These are phyloP conservation scores for Whitmania pigra DNA, from an alignment of 1,140 invertebrate genomes.

Conservation along the genomic window DNA sequence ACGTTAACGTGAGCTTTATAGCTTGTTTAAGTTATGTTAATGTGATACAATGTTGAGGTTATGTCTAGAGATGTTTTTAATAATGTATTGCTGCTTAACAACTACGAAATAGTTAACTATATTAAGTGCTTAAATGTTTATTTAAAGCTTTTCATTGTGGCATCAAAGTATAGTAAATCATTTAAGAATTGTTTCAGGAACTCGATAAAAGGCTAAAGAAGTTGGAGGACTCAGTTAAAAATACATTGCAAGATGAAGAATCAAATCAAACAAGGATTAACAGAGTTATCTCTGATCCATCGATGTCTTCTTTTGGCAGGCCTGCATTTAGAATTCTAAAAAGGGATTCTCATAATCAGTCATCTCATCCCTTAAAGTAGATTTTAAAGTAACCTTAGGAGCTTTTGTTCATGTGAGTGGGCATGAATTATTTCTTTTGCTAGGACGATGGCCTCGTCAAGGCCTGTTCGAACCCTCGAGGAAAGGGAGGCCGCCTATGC, in stretches of 20 bases:
- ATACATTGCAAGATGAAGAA: background rate
- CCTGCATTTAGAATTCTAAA: slow-evolving; percentile 3
- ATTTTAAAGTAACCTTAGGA: background rate
- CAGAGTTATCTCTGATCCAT: background rate
- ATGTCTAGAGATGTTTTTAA: background rate
- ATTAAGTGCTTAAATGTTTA: background rate
- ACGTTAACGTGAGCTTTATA: slow-evolving; percentile 4
- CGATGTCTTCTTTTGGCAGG: background rate
- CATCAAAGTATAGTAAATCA: background rate
- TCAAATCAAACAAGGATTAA: background rate
- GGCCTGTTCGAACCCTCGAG: slow-evolving; percentile 20
- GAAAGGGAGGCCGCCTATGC: slow-evolving; percentile 23
- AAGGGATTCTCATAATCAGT: slow-evolving; percentile 8
- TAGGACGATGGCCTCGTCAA: slow-evolving; percentile 5
- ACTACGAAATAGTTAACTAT: background rate
- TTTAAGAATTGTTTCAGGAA: background rate
- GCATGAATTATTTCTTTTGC: background rate
- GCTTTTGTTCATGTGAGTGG: too few species aligned
- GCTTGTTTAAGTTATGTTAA: background rate
- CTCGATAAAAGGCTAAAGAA: slow-evolving; percentile 1
- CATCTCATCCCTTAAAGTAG: background rate
- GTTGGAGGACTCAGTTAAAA: background rate
- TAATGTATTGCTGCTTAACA: background rate
- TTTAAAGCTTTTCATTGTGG: background rate
- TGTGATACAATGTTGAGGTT: background rate